Conservation (phyloP, 2,113 vertebrate genomes). For the Rhinogobius similis region DNA sequence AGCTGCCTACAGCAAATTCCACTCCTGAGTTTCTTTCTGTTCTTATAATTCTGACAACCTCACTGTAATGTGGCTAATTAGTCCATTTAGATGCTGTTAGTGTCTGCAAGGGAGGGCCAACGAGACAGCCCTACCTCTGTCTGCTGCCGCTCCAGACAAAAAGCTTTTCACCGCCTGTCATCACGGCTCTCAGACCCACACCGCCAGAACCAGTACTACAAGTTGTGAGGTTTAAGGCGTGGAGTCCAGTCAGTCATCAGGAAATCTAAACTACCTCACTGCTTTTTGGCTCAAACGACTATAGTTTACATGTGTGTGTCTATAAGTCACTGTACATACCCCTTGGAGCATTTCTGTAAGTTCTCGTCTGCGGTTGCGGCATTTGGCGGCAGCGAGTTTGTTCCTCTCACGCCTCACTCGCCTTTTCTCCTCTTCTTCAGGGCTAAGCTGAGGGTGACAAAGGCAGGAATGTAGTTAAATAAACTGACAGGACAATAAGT, state of each 20-base stretch:
- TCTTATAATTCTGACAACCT: conserved; percentile 65
- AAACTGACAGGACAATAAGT: conserved; percentile 10
- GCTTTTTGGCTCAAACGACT: conserved; percentile 2
- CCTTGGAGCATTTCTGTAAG: conserved; percentile 97
- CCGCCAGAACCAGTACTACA: conserved; percentile 58
- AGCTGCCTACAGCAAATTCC: conserved; percentile 71
- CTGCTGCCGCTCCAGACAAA: conserved; percentile 59
- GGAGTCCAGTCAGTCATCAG: conserved; percentile 45
- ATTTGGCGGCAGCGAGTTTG: conserved; percentile 97
- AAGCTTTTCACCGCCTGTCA: conserved; percentile 67
- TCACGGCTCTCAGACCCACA: conserved; percentile 47
- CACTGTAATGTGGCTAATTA: conserved; percentile 74
- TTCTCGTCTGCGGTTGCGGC: conserved; percentile 95
- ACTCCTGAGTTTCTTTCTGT: conserved; percentile 43
- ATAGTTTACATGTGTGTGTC: not conserved
- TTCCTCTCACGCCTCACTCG: conserved; percentile 96
- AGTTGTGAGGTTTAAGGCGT: conserved; percentile 57
- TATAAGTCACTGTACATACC: conserved; percentile 75
- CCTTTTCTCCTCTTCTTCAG: conserved; percentile 97
- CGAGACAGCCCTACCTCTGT: conserved; percentile 67
- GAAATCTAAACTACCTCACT: conserved; percentile 33
- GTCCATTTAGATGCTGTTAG: conserved; percentile 70
- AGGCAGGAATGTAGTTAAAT: conserved; percentile 25
- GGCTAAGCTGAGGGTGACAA: conserved; percentile 83
- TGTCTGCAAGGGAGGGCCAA: conserved; percentile 60